phyloP scores from a whole-genome alignment of 2,797 vertebrate genomes.

The Trematomus bernacchii region DNA sequence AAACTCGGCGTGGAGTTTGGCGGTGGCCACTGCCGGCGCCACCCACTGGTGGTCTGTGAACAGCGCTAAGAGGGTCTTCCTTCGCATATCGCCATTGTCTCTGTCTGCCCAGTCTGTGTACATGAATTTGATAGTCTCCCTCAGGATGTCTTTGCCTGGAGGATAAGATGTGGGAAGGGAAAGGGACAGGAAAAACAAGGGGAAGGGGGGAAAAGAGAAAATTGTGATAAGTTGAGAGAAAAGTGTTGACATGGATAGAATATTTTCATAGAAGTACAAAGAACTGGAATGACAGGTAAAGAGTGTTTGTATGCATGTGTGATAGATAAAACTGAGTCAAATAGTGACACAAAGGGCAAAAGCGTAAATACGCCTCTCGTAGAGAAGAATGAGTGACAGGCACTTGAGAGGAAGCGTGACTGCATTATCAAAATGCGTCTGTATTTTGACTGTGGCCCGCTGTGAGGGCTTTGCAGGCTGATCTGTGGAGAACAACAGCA shows the following conservation, averaged over 20 bases:
- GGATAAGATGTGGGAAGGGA: not conserved
- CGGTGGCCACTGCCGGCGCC: constrained; percentile 94
- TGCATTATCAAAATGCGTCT: too few species aligned
- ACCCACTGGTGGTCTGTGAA: constrained; percentile 99
- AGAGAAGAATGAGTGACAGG: too few species aligned
- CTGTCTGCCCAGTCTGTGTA: constrained; percentile 98
- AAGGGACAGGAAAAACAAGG: not conserved
- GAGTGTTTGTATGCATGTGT: constrained; percentile 1
- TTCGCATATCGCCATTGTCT: constrained; percentile 95
- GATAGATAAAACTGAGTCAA: not conserved
- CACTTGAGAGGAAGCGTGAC: too few species aligned
- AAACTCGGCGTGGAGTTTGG: constrained; percentile 95
- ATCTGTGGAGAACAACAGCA: too few species aligned
- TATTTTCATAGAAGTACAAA: constrained; percentile 4
- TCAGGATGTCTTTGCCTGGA: constrained; percentile 92
- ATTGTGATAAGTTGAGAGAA: constrained; percentile 7
- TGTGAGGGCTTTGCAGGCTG: too few species aligned
- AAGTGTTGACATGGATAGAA: not conserved
- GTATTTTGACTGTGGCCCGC: too few species aligned
- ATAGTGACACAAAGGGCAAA: constrained; percentile 12
- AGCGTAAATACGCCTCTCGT: too few species aligned
- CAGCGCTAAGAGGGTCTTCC: constrained; percentile 94
- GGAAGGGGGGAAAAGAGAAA: constrained; percentile 4
- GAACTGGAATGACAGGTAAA: constrained; percentile 1
- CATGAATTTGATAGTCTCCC: constrained; percentile 99